These are phyloP conservation scores for Petromus typicus DNA, from an alignment of 2,113 vertebrate genomes.

Conservation along the genomic window DNA sequence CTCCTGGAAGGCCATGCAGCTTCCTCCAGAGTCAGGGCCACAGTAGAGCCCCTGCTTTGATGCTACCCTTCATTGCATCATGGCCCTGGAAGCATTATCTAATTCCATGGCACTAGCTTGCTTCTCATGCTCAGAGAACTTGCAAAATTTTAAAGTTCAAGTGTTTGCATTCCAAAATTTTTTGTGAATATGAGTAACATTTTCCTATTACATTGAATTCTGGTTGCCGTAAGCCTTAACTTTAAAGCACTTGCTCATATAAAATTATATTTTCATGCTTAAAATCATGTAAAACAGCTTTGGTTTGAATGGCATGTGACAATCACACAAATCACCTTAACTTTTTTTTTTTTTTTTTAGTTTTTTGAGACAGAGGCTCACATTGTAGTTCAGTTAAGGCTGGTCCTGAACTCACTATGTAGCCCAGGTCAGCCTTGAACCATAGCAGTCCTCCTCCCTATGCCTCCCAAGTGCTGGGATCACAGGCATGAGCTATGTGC, in stretches of 20 bases:
- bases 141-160: background rate
- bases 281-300: background rate
- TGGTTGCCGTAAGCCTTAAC: background rate
- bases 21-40: slow-evolving; percentile 57
- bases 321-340: background rate
- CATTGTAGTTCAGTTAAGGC: no score
- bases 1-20: background rate
- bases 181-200: background rate
- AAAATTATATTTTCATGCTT: background rate
- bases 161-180: background rate
- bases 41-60: background rate
- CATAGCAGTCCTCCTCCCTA: no score
- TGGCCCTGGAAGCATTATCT: slow-evolving; percentile 52
- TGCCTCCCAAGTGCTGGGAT: no score
- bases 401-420: no score
- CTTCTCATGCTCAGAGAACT: background rate
- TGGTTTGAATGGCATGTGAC: background rate
- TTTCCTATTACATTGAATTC: background rate
- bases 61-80: background rate
- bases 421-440: no score
- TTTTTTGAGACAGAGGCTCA: no score
- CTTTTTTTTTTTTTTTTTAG: background rate
- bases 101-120: slow-evolving; percentile 58
- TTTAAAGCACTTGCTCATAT: background rate
- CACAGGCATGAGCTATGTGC: no score